Percentiles rank a stretch among this genome's conserved stretches.
phyloP scores from a whole-genome alignment of 2,888 invertebrate genomes.

The Meta bourneti region DNA sequence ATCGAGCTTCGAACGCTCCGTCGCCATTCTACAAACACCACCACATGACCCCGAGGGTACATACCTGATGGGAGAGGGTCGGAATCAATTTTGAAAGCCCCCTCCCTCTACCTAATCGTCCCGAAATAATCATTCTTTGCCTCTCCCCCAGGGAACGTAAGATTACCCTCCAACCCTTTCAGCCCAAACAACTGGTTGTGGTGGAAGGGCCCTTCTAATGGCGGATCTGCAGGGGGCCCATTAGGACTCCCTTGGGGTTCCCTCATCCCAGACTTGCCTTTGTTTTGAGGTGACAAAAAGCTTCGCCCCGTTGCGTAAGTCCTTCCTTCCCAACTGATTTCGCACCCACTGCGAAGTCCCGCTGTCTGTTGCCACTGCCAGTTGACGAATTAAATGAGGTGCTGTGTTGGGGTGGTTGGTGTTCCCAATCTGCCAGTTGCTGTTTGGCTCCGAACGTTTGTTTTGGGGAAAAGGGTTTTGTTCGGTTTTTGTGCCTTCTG shows the following conservation, averaged over 20 bases:
- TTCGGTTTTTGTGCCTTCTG: neutral
- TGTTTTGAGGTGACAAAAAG: slow-evolving; percentile 68
- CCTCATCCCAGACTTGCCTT: slow-evolving; percentile 9
- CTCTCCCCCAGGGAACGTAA: slow-evolving; percentile 24
- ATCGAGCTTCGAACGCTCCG: too few relatives aligned
- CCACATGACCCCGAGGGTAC: neutral
- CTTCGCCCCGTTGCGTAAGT: neutral
- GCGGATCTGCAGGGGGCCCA: slow-evolving; percentile 39
- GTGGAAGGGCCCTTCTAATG: slow-evolving; percentile 33
- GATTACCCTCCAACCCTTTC: slow-evolving; percentile 46
- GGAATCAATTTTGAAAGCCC: slow-evolving; percentile 2
- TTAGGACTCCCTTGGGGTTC: slow-evolving; percentile 34
- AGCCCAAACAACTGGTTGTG: slow-evolving; percentile 8
- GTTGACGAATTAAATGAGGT: slow-evolving; percentile 10
- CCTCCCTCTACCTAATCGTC: slow-evolving; percentile 38
- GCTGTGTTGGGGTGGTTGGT: too few relatives aligned
- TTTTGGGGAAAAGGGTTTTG: neutral
- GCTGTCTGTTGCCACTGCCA: slow-evolving; percentile 22
- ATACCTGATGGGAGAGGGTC: neutral
- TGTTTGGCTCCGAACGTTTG: too few relatives aligned
- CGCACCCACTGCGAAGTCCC: neutral
- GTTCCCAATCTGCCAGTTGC: too few relatives aligned
- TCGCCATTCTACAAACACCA: too few relatives aligned
- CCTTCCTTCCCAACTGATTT: slow-evolving; percentile 29
- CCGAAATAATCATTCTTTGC: slow-evolving; percentile 52